phyloP scores from a whole-genome alignment of 2,888 invertebrate species.

The Linnaemya tessellans region DNA sequence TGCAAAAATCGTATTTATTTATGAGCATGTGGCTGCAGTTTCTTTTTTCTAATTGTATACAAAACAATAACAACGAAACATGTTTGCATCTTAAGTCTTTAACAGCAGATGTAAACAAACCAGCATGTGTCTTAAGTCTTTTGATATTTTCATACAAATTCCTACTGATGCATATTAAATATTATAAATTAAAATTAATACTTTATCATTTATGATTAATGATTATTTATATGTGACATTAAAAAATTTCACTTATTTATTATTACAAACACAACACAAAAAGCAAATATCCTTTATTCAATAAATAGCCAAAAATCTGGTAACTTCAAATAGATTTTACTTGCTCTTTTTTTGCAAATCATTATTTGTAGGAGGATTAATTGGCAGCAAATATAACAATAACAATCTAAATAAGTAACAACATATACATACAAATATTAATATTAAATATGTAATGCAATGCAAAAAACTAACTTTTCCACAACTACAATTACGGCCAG shows the following conservation, averaged over 20 bases:
- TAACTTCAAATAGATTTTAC: constrained; percentile 21
- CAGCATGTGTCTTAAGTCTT: constrained; percentile 56
- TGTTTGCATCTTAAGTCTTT: constrained; percentile 50
- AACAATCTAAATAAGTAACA: constrained; percentile 38
- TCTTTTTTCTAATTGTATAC: neutral
- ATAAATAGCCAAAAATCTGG: neutral
- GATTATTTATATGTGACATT: constrained; percentile 35
- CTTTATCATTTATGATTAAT: constrained; percentile 33
- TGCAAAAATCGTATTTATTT: too few relatives aligned
- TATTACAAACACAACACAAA: constrained; percentile 17
- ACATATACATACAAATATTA: constrained; percentile 27
- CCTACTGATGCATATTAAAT: neutral
- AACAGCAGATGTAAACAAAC: neutral
- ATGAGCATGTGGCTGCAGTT: constrained; percentile 32
- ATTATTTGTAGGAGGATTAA: constrained; percentile 69
- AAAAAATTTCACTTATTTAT: constrained; percentile 29
- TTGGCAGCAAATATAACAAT: constrained; percentile 59
- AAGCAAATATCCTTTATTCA: constrained; percentile 13
- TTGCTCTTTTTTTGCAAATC: constrained; percentile 55
- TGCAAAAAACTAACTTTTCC: constrained; percentile 48
- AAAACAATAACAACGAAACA: neutral
- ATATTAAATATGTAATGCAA: constrained; percentile 22
- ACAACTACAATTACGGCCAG: constrained; percentile 38
- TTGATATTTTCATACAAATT: constrained; percentile 11
- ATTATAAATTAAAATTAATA: constrained; percentile 19